Evolutionary conservation across 2,888 invertebrate species (phyloP).

Genomic region (Diploptera punctata): DNA sequence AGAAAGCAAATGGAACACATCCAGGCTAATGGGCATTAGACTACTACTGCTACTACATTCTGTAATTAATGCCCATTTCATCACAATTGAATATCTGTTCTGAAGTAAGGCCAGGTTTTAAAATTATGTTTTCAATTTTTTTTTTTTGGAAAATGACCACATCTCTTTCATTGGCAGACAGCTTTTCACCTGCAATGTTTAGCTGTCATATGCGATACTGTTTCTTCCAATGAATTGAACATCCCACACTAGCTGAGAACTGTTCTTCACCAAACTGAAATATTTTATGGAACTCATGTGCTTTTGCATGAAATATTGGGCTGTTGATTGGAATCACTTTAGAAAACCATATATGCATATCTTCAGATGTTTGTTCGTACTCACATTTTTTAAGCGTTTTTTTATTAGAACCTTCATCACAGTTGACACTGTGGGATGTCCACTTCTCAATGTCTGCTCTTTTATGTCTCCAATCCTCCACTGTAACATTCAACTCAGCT

Average conservation of each 20-base stretch:
- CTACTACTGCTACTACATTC: too few relatives aligned
- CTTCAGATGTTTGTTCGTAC: neutral
- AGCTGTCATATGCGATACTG: neutral
- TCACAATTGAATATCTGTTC: slow-evolving; percentile 16
- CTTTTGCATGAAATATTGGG: neutral
- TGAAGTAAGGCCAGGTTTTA: slow-evolving; percentile 3
- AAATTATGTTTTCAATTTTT: too few relatives aligned
- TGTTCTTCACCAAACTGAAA: neutral
- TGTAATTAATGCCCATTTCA: neutral
- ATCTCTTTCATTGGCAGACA: neutral
- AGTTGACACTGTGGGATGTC: neutral
- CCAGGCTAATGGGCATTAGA: too few relatives aligned
- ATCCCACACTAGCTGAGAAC: too few relatives aligned
- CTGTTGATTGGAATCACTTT: neutral
- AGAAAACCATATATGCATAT: neutral
- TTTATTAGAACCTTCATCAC: neutral
- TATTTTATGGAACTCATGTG: neutral
- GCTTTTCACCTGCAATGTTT: neutral
- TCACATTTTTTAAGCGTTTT: neutral
- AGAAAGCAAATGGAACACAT: too few relatives aligned
- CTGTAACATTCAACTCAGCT: too few relatives aligned
- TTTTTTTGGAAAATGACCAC: too few relatives aligned
- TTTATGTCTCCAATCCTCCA: neutral
- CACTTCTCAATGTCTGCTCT: neutral
- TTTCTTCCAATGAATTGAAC: neutral